Evolutionary conservation across 2,113 vertebrate genomes (phyloP).

Genomic region (Stictonetta naevosa): DNA sequence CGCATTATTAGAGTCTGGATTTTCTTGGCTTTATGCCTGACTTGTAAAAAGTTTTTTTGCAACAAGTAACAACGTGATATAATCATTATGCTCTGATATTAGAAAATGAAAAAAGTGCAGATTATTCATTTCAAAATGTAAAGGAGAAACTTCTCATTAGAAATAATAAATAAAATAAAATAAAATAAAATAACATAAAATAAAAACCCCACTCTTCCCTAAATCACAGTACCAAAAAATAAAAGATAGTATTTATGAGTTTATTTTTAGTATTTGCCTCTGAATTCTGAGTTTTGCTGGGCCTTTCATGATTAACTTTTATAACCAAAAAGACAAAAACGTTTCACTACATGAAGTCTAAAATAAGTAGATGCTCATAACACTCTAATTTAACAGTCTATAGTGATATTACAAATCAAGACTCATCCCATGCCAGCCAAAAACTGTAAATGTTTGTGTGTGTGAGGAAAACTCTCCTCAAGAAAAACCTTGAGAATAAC

Average conservation of each 20-base stretch:
- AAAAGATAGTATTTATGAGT: background rate
- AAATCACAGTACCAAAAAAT: background rate
- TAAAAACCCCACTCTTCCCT: background rate
- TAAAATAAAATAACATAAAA: too few species aligned
- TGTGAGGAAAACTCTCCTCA: background rate
- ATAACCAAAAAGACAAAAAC: background rate
- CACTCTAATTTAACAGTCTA: background rate
- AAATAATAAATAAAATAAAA: background rate
- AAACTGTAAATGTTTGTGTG: background rate
- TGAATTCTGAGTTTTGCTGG: background rate
- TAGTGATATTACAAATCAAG: background rate
- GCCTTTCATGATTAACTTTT: background rate
- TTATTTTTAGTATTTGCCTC: background rate
- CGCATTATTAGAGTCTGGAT: background rate
- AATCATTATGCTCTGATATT: background rate
- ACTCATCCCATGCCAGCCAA: background rate
- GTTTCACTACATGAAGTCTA: background rate
- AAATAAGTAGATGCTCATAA: background rate
- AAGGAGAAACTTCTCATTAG: background rate
- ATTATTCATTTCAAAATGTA: background rate
- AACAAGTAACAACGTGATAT: background rate
- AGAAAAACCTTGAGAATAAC: background rate
- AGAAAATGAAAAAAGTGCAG: background rate
- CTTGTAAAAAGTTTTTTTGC: background rate
- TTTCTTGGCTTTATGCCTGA: background rate